Conservation (phyloP, 2,797 vertebrate genomes). For the Poeciliopsis paucimaculata region DNA sequence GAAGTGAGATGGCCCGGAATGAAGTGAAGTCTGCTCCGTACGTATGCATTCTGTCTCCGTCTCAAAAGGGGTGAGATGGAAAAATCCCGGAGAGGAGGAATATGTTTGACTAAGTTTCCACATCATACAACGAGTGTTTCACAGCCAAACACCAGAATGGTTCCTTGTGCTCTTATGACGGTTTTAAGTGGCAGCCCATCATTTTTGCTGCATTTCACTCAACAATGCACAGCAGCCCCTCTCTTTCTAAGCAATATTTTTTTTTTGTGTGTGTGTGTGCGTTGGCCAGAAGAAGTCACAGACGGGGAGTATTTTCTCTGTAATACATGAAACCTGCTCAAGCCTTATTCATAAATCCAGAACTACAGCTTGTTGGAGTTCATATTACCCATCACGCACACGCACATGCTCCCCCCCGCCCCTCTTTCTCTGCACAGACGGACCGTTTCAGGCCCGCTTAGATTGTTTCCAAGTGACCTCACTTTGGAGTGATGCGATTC, state of each 20-base stretch:
- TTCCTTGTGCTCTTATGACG: constrained; percentile 9
- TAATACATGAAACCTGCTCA: constrained; percentile 51
- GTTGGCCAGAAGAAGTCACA: not conserved
- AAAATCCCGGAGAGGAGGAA: not conserved
- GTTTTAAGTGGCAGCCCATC: constrained; percentile 11
- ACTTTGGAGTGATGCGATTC: constrained; percentile 42
- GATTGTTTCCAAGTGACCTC: constrained; percentile 64
- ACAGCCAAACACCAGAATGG: constrained; percentile 18
- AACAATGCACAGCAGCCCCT: constrained; percentile 1
- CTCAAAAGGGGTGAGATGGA: not conserved
- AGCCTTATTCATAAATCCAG: constrained; percentile 54
- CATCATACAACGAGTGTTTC: not conserved
- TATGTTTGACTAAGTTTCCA: not conserved
- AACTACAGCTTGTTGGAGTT: constrained; percentile 20
- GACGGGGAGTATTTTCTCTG: constrained; percentile 23
- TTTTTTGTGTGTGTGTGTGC: not conserved
- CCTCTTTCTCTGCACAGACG: constrained; percentile 1
- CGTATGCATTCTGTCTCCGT: not conserved
- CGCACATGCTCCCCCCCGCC: not conserved
- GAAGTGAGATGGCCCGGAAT: not conserved
- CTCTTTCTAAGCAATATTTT: constrained; percentile 20
- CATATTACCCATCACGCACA: constrained; percentile 8
- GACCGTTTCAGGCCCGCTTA: constrained; percentile 29
- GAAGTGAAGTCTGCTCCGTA: not conserved
- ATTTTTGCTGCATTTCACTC: constrained; percentile 34